Conservation (phyloP, 2,113 vertebrate genomes). For the Actenoides lindsayi region DNA sequence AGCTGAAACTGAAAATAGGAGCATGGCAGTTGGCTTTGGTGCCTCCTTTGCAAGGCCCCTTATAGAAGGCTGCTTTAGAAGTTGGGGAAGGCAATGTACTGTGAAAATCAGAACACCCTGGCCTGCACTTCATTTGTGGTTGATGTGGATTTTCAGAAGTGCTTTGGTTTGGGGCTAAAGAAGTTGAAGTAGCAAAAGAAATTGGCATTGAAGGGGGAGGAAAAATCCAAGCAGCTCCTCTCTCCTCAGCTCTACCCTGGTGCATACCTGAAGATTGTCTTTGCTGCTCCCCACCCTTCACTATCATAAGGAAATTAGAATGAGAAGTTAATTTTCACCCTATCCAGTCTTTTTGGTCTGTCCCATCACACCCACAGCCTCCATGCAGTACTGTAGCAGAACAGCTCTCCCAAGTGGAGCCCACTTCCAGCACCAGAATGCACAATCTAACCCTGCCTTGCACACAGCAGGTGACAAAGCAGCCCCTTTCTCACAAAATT, state of each 20-base stretch:
- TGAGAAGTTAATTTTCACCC: background rate
- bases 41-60: background rate
- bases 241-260: background rate
- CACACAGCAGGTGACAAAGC: background rate
- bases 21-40: background rate
- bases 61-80: background rate
- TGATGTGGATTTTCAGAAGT: background rate
- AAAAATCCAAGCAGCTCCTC: background rate
- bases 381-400: background rate
- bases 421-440: background rate
- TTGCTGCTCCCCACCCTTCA: background rate
- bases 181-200: background rate
- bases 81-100: background rate
- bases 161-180: background rate
- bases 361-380: fast-evolving
- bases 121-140: background rate
- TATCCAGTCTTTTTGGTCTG: background rate
- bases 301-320: background rate
- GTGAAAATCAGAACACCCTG: background rate
- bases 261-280: background rate
- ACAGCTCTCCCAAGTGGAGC: background rate
- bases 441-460: fast-evolving
- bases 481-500: background rate
- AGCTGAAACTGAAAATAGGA: background rate
- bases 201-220: background rate